Conservation (phyloP, 2,888 invertebrate genomes). For the Agrochola lota region DNA sequence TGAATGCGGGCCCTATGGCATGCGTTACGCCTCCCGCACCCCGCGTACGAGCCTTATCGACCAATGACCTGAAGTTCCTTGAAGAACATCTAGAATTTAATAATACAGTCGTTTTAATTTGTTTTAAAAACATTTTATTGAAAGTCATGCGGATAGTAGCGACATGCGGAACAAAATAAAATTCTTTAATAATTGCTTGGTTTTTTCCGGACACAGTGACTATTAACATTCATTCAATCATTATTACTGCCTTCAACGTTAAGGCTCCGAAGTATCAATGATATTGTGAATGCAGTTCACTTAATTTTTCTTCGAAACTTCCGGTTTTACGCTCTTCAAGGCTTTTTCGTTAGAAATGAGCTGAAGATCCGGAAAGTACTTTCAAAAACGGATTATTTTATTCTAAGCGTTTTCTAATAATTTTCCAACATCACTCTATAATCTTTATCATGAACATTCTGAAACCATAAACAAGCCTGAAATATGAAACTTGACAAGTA, state of each 20-base stretch:
- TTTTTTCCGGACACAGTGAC: background rate
- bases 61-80: too few species aligned
- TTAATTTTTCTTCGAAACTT: background rate
- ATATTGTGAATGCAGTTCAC: background rate
- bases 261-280: background rate
- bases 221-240: background rate
- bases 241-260: conserved; percentile 19
- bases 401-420: background rate
- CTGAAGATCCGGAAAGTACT: background rate
- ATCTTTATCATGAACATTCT: background rate
- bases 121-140: background rate
- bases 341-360: too few species aligned
- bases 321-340: background rate
- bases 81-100: too few species aligned
- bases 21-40: too few species aligned
- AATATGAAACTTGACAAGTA: background rate
- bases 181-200: background rate
- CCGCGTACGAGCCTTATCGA: too few species aligned
- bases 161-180: conserved; percentile 21
- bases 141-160: background rate
- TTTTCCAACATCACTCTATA: background rate
- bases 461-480: background rate
- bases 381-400: background rate
- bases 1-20: too few species aligned
- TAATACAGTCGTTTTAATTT: background rate